Evolutionary conservation across 2,888 invertebrate species (phyloP).

Genomic region (Xestobium rufovillosum): DNA sequence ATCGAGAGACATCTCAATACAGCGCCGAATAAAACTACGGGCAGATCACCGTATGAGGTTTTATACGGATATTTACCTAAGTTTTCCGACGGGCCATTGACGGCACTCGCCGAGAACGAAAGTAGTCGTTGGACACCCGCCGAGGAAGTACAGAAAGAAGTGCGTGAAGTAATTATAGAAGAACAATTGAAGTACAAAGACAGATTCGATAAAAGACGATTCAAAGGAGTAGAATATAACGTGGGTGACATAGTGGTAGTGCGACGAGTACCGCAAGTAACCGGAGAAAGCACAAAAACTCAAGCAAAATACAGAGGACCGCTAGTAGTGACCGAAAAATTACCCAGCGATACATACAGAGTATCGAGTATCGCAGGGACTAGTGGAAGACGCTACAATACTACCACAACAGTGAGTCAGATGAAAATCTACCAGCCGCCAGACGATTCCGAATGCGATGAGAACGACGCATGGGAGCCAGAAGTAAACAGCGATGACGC

Average conservation of each 20-base stretch:
- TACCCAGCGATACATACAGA: conserved; percentile 11
- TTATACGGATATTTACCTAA: conserved; percentile 18
- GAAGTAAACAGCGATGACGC: too few relatives aligned
- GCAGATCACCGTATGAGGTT: too few relatives aligned
- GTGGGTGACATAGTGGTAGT: conserved; percentile 10
- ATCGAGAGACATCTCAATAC: conserved; percentile 18
- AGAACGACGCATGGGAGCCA: too few relatives aligned
- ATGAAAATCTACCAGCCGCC: conserved; percentile 6
- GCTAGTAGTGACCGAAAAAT: conserved; percentile 6
- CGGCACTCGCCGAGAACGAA: conserved; percentile 7
- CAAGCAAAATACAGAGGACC: conserved; percentile 11
- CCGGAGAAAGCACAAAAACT: conserved; percentile 10
- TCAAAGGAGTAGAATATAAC: conserved; percentile 7
- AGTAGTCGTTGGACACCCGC: neutral
- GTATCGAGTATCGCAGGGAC: conserved; percentile 1
- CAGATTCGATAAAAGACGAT: conserved; percentile 6
- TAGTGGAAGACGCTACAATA: conserved; percentile 3
- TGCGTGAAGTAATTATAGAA: neutral
- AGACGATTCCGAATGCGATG: too few relatives aligned
- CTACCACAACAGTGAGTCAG: conserved; percentile 8
- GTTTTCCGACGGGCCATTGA: conserved; percentile 11
- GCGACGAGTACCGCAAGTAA: conserved; percentile 5
- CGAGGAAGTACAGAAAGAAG: conserved; percentile 5
- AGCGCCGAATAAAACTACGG: conserved; percentile 7
- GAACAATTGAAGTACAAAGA: conserved; percentile 5